Base-by-base conservation (phyloP, 2,797 vertebrate genomes). In the Thamnophis elegans region DNA sequence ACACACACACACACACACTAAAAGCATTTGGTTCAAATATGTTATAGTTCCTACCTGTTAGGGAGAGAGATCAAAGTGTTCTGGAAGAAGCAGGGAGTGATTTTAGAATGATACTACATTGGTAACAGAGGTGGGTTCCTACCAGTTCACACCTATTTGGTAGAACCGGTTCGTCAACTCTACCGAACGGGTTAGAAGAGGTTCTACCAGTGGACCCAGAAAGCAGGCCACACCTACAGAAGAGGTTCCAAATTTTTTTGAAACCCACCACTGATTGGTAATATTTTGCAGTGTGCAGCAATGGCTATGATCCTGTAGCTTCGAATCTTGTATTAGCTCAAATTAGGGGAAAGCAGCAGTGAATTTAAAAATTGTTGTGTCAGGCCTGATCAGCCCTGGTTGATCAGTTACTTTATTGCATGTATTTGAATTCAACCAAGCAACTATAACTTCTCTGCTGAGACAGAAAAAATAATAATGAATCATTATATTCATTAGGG, bases 311-410 rank as follows among this genome's bases (percentile, higher is more conserved):
- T 36, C 1, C 94, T 85, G 55, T 55, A n/a, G 10, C 12, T 89
- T 93, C 26, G 95, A 96, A 96, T 95, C 73, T 93, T 93, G 58
- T 96, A 93, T 93, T 95, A 94, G 62, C 86, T 95, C 73, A 92
- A 93, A 95, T 96, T 92, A 95, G 62, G 78, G 91, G 32, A 59
- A 94, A 68, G 2, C 62, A 91, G 85, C 62, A 91, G 73, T n/a
- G 36, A 89, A 94, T 78, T 65, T 65, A 93, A 95, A 95, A 94
- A 36, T 73, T 89, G 0, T 91, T 95, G 90, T 94, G 42, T 86
- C 68, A 94, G 73, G 85, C 88, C 47, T 88, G 93, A 94, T 96
- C 93, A 96, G 91, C 51, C 20, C 60, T 54, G 87, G 2, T 88
- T 78, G 1, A 16, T 87, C 68, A 91, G 92, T 89, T 88, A 87